Evolutionary conservation across 2,888 invertebrate species (phyloP).

Genomic region (Tetramorium bicarinatum): DNA sequence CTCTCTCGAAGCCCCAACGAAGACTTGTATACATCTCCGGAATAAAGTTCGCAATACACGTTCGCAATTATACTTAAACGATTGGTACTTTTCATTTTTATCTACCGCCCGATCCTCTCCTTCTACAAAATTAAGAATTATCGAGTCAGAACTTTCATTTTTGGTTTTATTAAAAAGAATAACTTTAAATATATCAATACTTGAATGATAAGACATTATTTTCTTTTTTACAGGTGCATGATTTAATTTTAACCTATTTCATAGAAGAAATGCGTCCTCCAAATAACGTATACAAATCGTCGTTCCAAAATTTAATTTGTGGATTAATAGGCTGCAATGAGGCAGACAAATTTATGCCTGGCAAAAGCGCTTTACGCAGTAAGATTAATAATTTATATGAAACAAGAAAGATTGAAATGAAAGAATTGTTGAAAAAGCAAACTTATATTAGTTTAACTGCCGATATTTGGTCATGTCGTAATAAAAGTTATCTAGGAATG

Average conservation of each 20-base stretch:
- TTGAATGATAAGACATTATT: not conserved
- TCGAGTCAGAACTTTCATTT: too few relatives aligned
- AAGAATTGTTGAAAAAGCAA: constrained; percentile 16
- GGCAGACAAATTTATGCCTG: not conserved
- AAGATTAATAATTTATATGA: not conserved
- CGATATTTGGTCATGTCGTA: constrained; percentile 9
- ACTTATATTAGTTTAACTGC: not conserved
- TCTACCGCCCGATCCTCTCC: too few relatives aligned
- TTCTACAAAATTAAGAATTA: too few relatives aligned
- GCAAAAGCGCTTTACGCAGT: not conserved
- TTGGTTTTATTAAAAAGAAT: not conserved
- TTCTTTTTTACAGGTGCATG: not conserved
- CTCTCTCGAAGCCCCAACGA: too few relatives aligned
- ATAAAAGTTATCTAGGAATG: constrained; percentile 2
- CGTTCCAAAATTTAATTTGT: constrained; percentile 14
- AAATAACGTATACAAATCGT: not conserved
- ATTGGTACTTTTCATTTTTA: too few relatives aligned
- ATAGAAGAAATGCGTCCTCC: constrained; percentile 22
- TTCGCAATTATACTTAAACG: too few relatives aligned
- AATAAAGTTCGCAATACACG: too few relatives aligned
- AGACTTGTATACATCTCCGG: too few relatives aligned
- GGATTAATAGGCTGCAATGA: not conserved
- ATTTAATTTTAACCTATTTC: constrained; percentile 19
- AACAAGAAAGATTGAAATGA: not conserved
- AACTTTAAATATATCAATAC: not conserved